These are phyloP conservation scores for Pandemis heparana DNA, from an alignment of 2,888 invertebrate species.

Conservation along the genomic window DNA sequence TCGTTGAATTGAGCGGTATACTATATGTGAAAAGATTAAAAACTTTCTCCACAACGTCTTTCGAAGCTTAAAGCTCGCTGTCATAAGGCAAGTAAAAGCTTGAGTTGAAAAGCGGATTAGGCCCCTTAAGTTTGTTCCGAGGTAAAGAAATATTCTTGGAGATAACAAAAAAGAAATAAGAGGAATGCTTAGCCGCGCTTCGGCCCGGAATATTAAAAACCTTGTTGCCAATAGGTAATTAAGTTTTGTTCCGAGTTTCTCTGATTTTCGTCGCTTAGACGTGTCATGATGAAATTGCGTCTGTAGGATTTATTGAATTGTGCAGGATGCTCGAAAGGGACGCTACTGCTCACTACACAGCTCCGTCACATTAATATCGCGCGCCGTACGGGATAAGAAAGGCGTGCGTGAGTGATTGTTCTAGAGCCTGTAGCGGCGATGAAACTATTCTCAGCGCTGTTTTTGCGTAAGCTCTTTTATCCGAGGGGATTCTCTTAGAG, in stretches of 20 bases:
- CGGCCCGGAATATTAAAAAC: constrained; percentile 68
- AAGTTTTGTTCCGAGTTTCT: constrained; percentile 55
- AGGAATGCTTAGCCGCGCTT: constrained; percentile 61
- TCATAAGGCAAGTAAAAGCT: constrained; percentile 81
- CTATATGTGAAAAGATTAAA: constrained; percentile 72
- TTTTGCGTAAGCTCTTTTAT: constrained; percentile 73
- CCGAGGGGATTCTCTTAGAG: constrained; percentile 64
- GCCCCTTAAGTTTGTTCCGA: constrained; percentile 79
- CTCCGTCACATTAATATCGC: constrained; percentile 36
- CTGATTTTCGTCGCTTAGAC: constrained; percentile 21
- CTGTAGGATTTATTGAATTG: constrained; percentile 26
- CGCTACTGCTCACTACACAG: constrained; percentile 17
- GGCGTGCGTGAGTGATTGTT: constrained; percentile 42
- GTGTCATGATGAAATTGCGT: neutral
- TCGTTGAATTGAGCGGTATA: constrained; percentile 38
- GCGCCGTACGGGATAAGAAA: constrained; percentile 21
- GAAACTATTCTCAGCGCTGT: constrained; percentile 66
- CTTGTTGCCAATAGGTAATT: constrained; percentile 60
- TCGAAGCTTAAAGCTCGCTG: constrained; percentile 73
- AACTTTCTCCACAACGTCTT: constrained; percentile 73
- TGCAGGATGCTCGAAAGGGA: constrained; percentile 13
- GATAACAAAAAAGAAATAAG: constrained; percentile 65
- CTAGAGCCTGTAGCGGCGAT: constrained; percentile 49
- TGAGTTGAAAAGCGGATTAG: constrained; percentile 81
- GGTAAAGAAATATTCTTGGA: constrained; percentile 77